Percentiles rank a stretch among this genome's conserved stretches.
Conservation (phyloP, 2,113 vertebrate genomes). For the Pseudorhombus dupliciocellatus region DNA sequence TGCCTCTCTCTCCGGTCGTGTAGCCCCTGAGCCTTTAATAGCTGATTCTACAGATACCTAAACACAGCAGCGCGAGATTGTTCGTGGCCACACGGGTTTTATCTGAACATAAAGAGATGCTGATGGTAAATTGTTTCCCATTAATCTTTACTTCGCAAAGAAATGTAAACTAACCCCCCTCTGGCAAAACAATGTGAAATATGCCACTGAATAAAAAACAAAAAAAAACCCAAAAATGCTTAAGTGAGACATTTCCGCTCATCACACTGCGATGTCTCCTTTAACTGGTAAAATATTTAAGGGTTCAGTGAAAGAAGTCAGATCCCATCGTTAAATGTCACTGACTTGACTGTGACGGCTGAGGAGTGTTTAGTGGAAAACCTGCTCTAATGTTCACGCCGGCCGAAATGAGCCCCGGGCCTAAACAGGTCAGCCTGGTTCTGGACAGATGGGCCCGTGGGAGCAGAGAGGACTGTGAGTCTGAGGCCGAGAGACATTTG, state of each 20-base stretch:
- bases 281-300: no score
- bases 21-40: background rate
- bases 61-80: slow-evolving; percentile 6
- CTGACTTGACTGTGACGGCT: background rate
- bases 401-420: background rate
- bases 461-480: slow-evolving; percentile 29
- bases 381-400: background rate
- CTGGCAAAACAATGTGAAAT: no score
- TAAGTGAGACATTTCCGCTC: background rate
- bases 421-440: slow-evolving; percentile 27
- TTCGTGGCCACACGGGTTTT: background rate
- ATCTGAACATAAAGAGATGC: background rate
- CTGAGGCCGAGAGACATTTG: background rate
- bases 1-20: background rate
- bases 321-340: no score
- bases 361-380: background rate
- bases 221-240: no score
- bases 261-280: no score
- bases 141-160: no score
- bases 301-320: no score
- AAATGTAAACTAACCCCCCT: no score
- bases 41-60: slow-evolving; percentile 1
- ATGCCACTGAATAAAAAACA: no score
- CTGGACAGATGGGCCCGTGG: slow-evolving; percentile 40
- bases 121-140: background rate